Base-by-base conservation (phyloP, 2,113 vertebrate species). In the Mormoops blainvillei region DNA sequence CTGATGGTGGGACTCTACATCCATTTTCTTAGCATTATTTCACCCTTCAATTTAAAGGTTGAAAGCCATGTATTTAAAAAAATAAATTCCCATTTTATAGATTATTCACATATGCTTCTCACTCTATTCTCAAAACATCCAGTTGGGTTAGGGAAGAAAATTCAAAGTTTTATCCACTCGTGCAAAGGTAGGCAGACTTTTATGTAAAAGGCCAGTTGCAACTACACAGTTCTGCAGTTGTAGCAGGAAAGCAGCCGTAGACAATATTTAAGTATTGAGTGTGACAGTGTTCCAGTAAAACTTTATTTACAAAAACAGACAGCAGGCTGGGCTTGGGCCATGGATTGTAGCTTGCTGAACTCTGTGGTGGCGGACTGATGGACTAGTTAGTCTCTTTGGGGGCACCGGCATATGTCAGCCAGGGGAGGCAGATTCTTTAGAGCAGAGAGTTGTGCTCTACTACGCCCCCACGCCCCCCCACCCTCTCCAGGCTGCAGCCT, bases 41-140 rank as follows among this genome's bases (percentile, higher is more conserved):
- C 19, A 13, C 11, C 4, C n/a, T 58, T 45, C 45, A 87, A 78
- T 90, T 87, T 91, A 84, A 63, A 63, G 12, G 65, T 95, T 73
- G 24, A 78, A 68, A 65, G 19, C 77, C 36, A 22, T 52, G 18
- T 80, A 4, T 5, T 54, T 78, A 54, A 38, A 16, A 9, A 2
- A 28, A 24, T 93, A 87, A 90, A 54, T 89, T 58, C 11, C 16
- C 68, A 16, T 77, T 78, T 38, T 48, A 65, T 36, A 82, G 28
- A 71, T 70, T 94, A 74, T 83, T 92, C 20, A 71, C 10, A 61
- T 87, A 56, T 74, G 0, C 74, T 90, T 96, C 48, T 95, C 50
- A 82, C 4, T 41, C 26, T 61, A 6, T 78, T 33, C 31, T 88
- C 50, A 91, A 61, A 73, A 87, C 2, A 63, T 67, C n/a, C 36